Base-by-base conservation (phyloP, 2,888 invertebrate species). In the Ectropis crepuscularia region DNA sequence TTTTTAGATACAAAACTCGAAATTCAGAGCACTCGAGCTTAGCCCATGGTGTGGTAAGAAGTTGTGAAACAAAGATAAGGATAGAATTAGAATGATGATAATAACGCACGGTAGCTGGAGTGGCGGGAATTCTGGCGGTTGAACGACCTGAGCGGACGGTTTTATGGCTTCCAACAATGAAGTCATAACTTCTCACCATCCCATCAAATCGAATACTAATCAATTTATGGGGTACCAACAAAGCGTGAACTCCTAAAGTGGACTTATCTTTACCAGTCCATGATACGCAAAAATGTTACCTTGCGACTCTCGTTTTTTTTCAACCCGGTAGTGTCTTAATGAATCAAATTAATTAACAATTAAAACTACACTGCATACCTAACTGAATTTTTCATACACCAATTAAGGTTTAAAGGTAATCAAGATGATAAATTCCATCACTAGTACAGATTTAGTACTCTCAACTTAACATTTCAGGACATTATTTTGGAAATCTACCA, bases 11-110 rank as follows among this genome's bases (percentile, higher is more conserved):
- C 10, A 61, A 28, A 45, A 55, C 50, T 28, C 57, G 46, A 57
- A 61, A 50, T 58, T 47, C 55, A 55, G 53, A 61, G 38, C 50
- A 45, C 48, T 11, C 16, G 2, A 57, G 46, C 50, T 46, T 45
- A 59, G 16, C 12, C 67, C 69, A 50, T n/a, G 68, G 57, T 74
- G 76, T 72, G 72, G 73, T 73, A 75, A 79, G 68, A 71, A 64
- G 70, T 78, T 76, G 67, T 72, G 76, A 72, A 81, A 79, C 73
- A 77, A 71, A 80, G 83, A 82, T 83, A 83, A 83, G 80, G 75
- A 74, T 71, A 74, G 75, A 47, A 73, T 43, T 42, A 42, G 49
- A 53, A 60, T 72, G 75, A 75, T 77, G 72, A 74, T 79, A 76
- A 73, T 73, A 74, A 71, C 55, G 67, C 69, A 68, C 68, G 62